phyloP scores from a whole-genome alignment of 2,888 invertebrate genomes.

The Lysandra coridon region DNA sequence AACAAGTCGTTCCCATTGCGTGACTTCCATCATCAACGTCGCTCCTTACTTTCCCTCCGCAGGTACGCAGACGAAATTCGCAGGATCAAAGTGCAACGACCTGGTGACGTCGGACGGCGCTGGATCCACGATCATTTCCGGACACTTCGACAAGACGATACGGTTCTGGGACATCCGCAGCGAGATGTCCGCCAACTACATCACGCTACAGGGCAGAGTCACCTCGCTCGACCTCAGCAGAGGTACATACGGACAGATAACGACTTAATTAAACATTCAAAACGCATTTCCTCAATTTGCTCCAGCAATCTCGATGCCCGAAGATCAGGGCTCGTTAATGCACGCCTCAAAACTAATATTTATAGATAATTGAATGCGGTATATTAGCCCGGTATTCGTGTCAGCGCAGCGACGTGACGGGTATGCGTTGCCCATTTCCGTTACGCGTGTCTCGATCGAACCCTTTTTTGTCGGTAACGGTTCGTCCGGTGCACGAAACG shows the following conservation, averaged over 20 bases:
- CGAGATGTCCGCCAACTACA: conserved; percentile 92
- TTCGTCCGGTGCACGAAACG: conserved; percentile 70
- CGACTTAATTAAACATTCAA: conserved; percentile 41
- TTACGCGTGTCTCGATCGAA: conserved; percentile 71
- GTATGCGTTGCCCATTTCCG: conserved; percentile 72
- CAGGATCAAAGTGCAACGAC: conserved; percentile 98
- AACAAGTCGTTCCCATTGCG: conserved; percentile 33
- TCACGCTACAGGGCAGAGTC: conserved; percentile 94
- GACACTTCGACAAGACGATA: conserved; percentile 98
- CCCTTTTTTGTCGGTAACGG: conserved; percentile 78
- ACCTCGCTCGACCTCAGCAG: conserved; percentile 96
- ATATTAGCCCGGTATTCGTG: conserved; percentile 72
- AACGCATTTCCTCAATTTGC: conserved; percentile 32
- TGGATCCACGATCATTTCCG: conserved; percentile 95
- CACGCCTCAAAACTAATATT: conserved; percentile 55
- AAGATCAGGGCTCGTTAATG: conserved; percentile 54
- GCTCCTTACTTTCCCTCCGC: conserved; percentile 42
- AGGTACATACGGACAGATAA: conserved; percentile 78
- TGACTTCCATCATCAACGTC: conserved; percentile 21
- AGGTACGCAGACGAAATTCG: conserved; percentile 96
- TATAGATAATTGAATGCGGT: conserved; percentile 65
- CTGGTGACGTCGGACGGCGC: conserved; percentile 93
- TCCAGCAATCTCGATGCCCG: conserved; percentile 43
- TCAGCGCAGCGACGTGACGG: conserved; percentile 66
- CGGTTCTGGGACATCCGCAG: conserved; percentile 98